Conservation (phyloP, 2,113 vertebrate species). For the Coturnix japonica region DNA sequence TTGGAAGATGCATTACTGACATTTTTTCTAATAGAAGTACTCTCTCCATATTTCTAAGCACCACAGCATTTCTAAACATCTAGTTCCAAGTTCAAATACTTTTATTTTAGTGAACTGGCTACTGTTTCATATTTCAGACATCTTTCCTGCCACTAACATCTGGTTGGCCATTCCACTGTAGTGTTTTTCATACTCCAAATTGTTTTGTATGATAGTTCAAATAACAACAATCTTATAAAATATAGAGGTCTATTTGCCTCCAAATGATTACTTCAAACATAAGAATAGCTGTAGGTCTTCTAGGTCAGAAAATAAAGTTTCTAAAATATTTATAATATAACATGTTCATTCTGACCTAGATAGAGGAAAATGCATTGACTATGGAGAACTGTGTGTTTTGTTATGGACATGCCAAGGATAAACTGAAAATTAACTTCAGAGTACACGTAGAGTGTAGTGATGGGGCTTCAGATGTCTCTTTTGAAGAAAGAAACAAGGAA, state of each 20-base stretch:
- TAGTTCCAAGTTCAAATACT: not conserved
- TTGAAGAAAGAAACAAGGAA: not conserved
- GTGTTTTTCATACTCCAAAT: not conserved
- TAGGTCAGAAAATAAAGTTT: slow-evolving; percentile 11
- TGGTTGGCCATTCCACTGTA: not conserved
- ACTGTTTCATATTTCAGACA: not conserved
- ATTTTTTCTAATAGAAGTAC: not conserved
- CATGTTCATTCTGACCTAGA: not conserved
- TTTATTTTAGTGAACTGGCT: not conserved
- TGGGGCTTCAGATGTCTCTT: not conserved
- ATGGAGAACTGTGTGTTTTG: not conserved
- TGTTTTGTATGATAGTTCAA: not conserved
- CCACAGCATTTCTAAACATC: not conserved
- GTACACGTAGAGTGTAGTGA: not conserved
- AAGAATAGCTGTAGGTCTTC: not conserved
- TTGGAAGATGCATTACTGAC: not conserved
- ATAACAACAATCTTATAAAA: not conserved
- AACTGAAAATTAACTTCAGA: not conserved
- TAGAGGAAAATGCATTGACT: not conserved
- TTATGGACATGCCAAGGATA: not conserved
- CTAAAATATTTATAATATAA: slow-evolving; percentile 36
- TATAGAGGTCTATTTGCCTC: not conserved
- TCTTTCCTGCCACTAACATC: not conserved
- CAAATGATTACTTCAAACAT: not conserved
- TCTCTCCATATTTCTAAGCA: not conserved